Evolutionary conservation across 2,113 vertebrate genomes (phyloP), one percentile per base, ranked within the genome.

Genomic region (Erythrocercus mccallii): DNA sequence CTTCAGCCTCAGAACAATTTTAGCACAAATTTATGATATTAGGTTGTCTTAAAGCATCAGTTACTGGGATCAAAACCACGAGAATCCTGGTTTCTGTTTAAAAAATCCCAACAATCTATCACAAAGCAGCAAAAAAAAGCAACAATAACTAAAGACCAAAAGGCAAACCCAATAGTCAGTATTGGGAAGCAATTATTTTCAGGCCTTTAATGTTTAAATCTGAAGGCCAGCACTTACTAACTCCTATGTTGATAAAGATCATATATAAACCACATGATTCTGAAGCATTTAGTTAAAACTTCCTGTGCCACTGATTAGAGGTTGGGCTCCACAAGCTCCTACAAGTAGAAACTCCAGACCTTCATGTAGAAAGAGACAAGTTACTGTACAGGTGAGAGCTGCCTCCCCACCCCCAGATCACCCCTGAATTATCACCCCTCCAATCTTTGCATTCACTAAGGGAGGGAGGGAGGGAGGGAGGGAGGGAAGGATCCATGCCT

Each of bases 401-500:
- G 91, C 50, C 83, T 86, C 37, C 76, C 81, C 45, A 83, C 25
- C 10, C 17, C 14, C 4, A 5, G 6, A 25, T 14, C 5, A 11
- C 14, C 31, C 61, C 58, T 42, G 78, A 18, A 64, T 12, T 25
- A 65, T 27, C 38, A 40, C 38, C 38, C 38, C 42, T 90, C 62
- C 50, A 12, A 7, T 3, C 62, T 51, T 53, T 1, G 0, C 48
- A 10, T 47, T 23, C 35, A 9, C 11, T 12, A 38, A 28, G 50
- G 50, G 15, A 70, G 4, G 16, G 17, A 81, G n/a, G 54, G 4
- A 35, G 33, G 0, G 5, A 81, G n/a, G 54, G 5, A 35, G 35
- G 0, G 5, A 15, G 24, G n/a, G 40, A 56, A 15, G 50, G 20
- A 44, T 27, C 38, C 28, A 9, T 1, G 2, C 40, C 5, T 21